Base-by-base conservation (phyloP, 2,797 vertebrate genomes). In the Sebastolobus alascanus region DNA sequence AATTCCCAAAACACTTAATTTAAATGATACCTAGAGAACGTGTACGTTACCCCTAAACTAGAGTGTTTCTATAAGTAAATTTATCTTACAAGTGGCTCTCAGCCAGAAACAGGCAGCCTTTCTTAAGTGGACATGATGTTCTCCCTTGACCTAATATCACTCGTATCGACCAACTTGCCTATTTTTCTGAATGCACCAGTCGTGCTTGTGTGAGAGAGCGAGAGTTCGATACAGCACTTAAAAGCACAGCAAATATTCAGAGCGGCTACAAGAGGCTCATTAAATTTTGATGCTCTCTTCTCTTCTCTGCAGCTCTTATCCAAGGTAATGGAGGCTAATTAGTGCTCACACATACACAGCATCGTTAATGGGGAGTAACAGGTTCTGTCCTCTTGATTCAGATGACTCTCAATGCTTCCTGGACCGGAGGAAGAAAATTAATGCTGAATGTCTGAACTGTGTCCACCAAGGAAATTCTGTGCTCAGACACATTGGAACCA, bases 291-390 rank as follows among this genome's bases (percentile, higher is more conserved):
- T 94, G 90, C 88, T 85, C 89, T 91, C 87, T 87, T 90, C 86
- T 91, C 93, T 91, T n/a, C n/a, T n/a, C 90, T 92, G 90, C 92
- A 88, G 90, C 93, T 93, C 87, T 94, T 90, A 93, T 94, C 91
- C 83, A 61, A 85, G 85, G 86, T 94, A 95, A 95, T 94, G 93
- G 93, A 92, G 86, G 91, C 92, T 95, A 94, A 95, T 95, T 95
- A 94, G 92, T 77, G 86, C 93, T 92, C 82, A 86, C 84, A 88
- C 86, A 87, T 88, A 87, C 86, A 79, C 77, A 65, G 77, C 77
- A 77, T 84, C 74, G 71, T 84, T 89, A 92, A 91, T 91, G 84
- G 82, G 75, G 63, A 83, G 73, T 77, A 92, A 84, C 86, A 80
- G 67, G 79, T 80, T 86, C 77, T 81, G 61, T 90, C 73, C 84